phyloP scores from a whole-genome alignment of 30 jellyfish, hydroid and myxozoan genomes.

The Nemopilema nomurai region DNA sequence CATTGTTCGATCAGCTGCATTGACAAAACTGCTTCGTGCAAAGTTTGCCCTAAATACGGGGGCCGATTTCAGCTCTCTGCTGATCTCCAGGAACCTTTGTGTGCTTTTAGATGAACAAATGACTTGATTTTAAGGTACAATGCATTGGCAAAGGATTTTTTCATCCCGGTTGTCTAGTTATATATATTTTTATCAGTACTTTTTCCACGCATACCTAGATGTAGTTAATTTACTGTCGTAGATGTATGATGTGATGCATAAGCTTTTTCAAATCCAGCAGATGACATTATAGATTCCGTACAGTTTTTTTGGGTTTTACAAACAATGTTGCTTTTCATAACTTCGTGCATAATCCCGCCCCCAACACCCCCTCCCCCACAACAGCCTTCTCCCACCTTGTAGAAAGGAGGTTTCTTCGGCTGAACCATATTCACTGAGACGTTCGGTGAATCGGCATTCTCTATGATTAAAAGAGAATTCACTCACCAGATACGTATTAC shows the following conservation, averaged over 20 bases:
- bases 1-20: not conserved
- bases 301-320: too few species aligned
- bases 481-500: too few species aligned
- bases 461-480: too few species aligned
- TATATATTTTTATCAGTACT: not conserved
- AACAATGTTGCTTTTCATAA: too few species aligned
- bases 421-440: too few species aligned
- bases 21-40: not conserved
- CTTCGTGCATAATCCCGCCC: too few species aligned
- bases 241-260: not conserved
- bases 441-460: too few species aligned
- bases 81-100: not conserved
- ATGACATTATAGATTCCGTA: not conserved
- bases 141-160: not conserved
- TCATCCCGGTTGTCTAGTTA: not conserved
- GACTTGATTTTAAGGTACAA: not conserved
- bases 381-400: too few species aligned
- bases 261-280: not conserved
- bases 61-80: not conserved
- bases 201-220: not conserved
- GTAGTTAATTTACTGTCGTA: not conserved
- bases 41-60: not conserved
- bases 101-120: not conserved
- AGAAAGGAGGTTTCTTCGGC: too few species aligned
- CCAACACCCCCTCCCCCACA: too few species aligned